Evolutionary conservation across 2,888 invertebrate species (phyloP).

Genomic region (Caenorhabditis becei): DNA sequence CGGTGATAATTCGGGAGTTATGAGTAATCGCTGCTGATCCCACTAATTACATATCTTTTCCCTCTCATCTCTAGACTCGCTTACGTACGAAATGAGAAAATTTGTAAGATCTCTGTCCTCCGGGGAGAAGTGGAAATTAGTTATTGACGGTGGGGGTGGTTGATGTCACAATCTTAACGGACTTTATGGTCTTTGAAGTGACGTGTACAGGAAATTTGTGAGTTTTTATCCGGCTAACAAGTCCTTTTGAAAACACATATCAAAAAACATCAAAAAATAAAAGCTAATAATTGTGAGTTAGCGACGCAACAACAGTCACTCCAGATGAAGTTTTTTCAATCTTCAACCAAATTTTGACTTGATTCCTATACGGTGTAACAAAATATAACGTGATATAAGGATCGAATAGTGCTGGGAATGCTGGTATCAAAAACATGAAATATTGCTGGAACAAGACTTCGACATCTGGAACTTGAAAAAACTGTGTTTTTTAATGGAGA

Average conservation of each 20-base stretch:
- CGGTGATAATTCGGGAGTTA: conserved; percentile 2
- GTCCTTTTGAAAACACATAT: no score
- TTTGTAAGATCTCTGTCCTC: no score
- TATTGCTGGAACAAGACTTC: conserved; percentile 45
- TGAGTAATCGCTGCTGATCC: neutral
- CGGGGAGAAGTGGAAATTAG: no score
- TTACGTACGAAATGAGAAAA: no score
- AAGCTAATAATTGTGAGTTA: neutral
- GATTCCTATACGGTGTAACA: conserved; percentile 31
- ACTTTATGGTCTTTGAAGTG: no score
- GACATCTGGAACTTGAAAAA: conserved; percentile 18
- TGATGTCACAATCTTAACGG: no score
- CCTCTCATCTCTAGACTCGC: no score
- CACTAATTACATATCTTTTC: neutral
- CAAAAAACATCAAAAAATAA: neutral
- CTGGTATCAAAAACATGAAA: conserved; percentile 28
- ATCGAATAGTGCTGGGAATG: conserved; percentile 30
- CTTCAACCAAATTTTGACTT: conserved; percentile 13
- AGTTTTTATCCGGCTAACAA: no score
- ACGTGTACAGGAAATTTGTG: no score
- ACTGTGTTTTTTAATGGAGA: neutral
- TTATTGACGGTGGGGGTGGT: no score
- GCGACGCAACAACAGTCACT: neutral
- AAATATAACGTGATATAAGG: conserved; percentile 41
- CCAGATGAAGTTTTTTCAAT: neutral